Base-by-base conservation (phyloP, 2,797 vertebrate genomes). In the Macropus fuliginosus region DNA sequence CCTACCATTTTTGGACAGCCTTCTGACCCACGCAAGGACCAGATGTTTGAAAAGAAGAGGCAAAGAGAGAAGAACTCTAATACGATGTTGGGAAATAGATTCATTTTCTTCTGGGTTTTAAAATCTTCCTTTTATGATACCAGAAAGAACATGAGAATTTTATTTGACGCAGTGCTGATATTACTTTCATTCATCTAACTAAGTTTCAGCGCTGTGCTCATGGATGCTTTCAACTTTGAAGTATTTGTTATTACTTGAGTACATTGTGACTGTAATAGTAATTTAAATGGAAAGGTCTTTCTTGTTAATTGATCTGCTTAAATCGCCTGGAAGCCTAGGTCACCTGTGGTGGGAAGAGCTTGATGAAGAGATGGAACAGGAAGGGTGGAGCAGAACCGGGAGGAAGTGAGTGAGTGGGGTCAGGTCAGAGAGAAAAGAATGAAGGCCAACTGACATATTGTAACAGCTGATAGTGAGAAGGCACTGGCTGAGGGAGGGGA, bases 121-220 rank as follows among this genome's bases (percentile, higher is more conserved):
- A 92, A 81, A 87, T 91, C 57, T 97, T 90, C 94, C 66, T 94
- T 16, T 93, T 94, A 34, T 59, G 21, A 91, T 91, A 94, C 16
- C 74, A 0, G 94, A 57, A 94, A 89, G 95, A 95, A 90, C 57
- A 8, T 40, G 92, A 95, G 87, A 62, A 93, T 93, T 94, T 92
- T 56, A 90, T 94, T 40, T 55, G 87, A 95, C 94, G 92, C 92
- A 92, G 14, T 91, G 46, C 5, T 46, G 81, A 92, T 14, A 40
- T 4, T 87, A 93, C 55, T 24, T 94, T 93, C 90, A 52, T 0
- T 0, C 5, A 92, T 56, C 91, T 56, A 92, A 93, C 9, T 24
- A 10, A 62, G 92, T 56, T 55, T 62, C 4, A 54, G 81, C n/a
- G 56, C 87, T 95, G 11, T 4, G 91, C 40, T 92, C 40, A 50